Percentiles rank a stretch among this genome's conserved stretches.
Conservation (phyloP, 2,797 vertebrate genomes). For the Leptoclinus maculatus region DNA sequence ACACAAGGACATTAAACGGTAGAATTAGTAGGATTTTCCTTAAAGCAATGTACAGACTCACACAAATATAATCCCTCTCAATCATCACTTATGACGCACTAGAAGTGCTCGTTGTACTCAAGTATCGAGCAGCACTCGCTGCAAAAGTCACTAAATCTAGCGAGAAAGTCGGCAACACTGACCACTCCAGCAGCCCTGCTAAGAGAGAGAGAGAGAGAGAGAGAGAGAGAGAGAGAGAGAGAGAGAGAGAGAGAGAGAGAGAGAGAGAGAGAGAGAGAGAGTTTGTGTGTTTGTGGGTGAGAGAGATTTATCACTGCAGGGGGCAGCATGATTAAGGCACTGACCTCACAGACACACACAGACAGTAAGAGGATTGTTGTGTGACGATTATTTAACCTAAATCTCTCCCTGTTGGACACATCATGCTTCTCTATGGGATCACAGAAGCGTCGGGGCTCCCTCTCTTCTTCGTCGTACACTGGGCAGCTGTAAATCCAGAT, state of each 20-base stretch:
- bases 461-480: not conserved
- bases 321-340: constrained; percentile 13
- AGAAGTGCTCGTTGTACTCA: no score
- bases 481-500: constrained; percentile 18
- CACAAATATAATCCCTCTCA: not conserved
- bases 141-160: no score
- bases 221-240: no score
- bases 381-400: constrained; percentile 33
- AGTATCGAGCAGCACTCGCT: no score
- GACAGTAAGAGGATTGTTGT: constrained; percentile 46
- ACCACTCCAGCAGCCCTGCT: no score
- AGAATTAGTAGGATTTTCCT: not conserved
- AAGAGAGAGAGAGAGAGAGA: not conserved
- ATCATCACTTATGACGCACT: no score
- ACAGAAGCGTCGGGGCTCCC: not conserved
- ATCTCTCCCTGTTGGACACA: constrained; percentile 25
- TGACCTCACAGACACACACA: constrained; percentile 20
- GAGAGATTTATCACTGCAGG: constrained; percentile 36
- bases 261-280: no score
- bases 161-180: no score
- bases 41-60: not conserved
- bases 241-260: no score
- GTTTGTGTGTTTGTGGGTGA: not conserved
- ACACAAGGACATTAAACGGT: not conserved
- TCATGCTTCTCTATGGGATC: constrained; percentile 3